Conservation (phyloP, 2,113 vertebrate species). For the Elaphurus davidianus region DNA sequence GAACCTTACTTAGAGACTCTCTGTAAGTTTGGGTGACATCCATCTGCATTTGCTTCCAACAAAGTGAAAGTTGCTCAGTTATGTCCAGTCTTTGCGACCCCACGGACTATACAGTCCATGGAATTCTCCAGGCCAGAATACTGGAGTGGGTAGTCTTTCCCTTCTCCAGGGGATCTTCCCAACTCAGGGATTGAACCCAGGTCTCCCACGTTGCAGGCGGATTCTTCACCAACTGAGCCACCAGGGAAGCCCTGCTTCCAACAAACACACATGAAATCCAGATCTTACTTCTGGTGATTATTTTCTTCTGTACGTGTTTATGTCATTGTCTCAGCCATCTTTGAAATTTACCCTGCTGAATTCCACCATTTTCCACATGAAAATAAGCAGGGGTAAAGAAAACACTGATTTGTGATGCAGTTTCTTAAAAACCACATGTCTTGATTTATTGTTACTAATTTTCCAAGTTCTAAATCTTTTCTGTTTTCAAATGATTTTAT, state of each 20-base stretch:
- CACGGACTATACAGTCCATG: background rate
- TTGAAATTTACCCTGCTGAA: constrained; percentile 29
- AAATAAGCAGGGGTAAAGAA: background rate
- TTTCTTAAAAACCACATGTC: constrained; percentile 31
- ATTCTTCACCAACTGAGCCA: background rate
- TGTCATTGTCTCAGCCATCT: constrained; percentile 36
- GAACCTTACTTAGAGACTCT: constrained; percentile 41
- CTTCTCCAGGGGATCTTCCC: background rate
- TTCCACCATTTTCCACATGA: background rate
- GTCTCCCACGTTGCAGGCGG: rapidly evolving
- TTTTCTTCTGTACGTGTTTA: constrained; percentile 48
- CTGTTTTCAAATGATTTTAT: background rate
- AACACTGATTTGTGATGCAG: background rate
- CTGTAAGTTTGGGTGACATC: background rate
- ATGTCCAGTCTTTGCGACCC: background rate
- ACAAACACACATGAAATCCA: constrained; percentile 51
- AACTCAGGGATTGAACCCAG: background rate
- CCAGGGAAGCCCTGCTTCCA: constrained; percentile 29
- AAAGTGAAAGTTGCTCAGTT: background rate
- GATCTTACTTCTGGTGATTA: constrained; percentile 57
- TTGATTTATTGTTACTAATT: constrained; percentile 2
- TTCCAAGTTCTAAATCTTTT: background rate
- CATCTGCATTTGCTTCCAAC: constrained; percentile 69
- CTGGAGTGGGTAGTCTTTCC: background rate
- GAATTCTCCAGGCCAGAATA: background rate